A percentile compares a stretch with the other conserved stretches of the same genome.
Evolutionary conservation across 1,140 invertebrate species (phyloP).

Genomic region (Tenebrio molitor): DNA sequence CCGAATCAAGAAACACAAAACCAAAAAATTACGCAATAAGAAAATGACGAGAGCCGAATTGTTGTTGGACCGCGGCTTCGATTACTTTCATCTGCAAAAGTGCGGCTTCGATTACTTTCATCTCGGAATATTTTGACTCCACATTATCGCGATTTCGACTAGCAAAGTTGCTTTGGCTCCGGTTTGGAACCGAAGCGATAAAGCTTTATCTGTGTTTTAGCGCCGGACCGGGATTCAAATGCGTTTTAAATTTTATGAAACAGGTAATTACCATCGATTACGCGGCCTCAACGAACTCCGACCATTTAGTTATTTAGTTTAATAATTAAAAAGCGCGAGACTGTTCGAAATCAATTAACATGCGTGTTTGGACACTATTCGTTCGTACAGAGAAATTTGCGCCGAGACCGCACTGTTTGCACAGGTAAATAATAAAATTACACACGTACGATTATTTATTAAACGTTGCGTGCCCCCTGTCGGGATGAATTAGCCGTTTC

Average conservation of each 20-base stretch:
- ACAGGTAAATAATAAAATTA: conserved; percentile 41
- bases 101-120: too few species aligned
- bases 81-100: too few species aligned
- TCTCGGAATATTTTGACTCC: too few species aligned
- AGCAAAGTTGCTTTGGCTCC: conserved; percentile 21
- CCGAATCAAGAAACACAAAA: too few species aligned
- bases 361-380: conserved; percentile 22
- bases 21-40: too few species aligned
- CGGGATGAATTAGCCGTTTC: conserved; percentile 34
- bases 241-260: conserved; percentile 29
- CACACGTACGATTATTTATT: conserved; percentile 18
- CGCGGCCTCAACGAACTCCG: too few species aligned
- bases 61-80: too few species aligned
- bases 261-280: too few species aligned
- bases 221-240: not conserved
- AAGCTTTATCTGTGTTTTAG: conserved; percentile 9
- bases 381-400: conserved; percentile 17
- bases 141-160: too few species aligned
- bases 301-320: too few species aligned
- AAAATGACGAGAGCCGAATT: too few species aligned
- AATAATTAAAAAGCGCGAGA: too few species aligned
- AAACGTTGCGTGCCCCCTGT: conserved; percentile 23
- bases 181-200: conserved; percentile 16
- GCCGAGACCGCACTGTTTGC: conserved; percentile 32
- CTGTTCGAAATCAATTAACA: conserved; percentile 23